Evolutionary conservation across 2,113 vertebrate species (phyloP).

Genomic region (Pseudorasbora parva): DNA sequence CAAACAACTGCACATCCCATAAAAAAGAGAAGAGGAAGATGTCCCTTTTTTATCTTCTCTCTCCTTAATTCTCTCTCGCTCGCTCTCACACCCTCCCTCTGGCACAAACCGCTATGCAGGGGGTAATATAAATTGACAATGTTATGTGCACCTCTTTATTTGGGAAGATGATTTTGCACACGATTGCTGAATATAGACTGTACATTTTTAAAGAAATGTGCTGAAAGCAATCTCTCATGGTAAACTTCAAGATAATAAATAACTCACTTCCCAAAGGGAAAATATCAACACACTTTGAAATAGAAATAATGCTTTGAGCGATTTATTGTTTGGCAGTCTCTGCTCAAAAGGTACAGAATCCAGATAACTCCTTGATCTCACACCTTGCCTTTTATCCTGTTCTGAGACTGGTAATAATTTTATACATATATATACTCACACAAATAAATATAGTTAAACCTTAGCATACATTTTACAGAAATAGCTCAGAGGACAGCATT

Average conservation of each 20-base stretch:
- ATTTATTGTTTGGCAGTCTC: slow-evolving; percentile 24
- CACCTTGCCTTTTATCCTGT: background rate
- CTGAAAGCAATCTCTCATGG: slow-evolving; percentile 30
- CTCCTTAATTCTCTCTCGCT: slow-evolving; percentile 49
- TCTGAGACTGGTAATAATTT: background rate
- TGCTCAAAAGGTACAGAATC: slow-evolving; percentile 2
- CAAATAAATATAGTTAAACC: background rate
- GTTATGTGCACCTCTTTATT: slow-evolving; percentile 19
- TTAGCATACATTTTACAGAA: background rate
- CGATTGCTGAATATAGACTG: slow-evolving; percentile 17
- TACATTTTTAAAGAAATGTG: slow-evolving; percentile 26
- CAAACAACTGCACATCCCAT: slow-evolving; percentile 44
- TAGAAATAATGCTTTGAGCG: slow-evolving; percentile 22
- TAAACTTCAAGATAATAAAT: slow-evolving; percentile 37
- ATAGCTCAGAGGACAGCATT: background rate
- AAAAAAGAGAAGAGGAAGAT: slow-evolving; percentile 51
- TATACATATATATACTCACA: background rate
- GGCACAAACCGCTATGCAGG: slow-evolving; percentile 24
- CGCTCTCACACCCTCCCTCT: slow-evolving; percentile 31
- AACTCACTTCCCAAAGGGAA: slow-evolving; percentile 29
- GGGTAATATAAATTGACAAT: slow-evolving; percentile 42
- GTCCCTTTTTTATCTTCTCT: slow-evolving; percentile 39
- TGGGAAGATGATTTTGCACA: slow-evolving; percentile 15
- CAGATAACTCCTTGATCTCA: slow-evolving; percentile 12
- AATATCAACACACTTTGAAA: slow-evolving; percentile 34